Evolutionary conservation across 2,888 invertebrate genomes (phyloP).

Genomic region (Zaprionus bogoriensis): DNA sequence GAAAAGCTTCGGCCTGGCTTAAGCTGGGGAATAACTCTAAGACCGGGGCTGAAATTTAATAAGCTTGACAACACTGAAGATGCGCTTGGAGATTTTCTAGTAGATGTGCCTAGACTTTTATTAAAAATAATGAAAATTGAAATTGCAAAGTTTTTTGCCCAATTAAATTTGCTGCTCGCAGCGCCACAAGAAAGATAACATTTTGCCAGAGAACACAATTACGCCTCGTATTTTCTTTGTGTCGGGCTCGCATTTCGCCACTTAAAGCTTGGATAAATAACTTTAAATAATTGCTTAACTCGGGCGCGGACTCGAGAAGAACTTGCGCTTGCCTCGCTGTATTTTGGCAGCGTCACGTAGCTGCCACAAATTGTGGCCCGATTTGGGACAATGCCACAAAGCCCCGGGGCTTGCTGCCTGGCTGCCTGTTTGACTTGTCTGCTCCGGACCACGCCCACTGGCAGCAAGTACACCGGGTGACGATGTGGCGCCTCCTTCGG

Average conservation of each 20-base stretch:
- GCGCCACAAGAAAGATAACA: neutral
- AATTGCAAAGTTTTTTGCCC: neutral
- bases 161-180: neutral
- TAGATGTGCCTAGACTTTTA: too few species aligned
- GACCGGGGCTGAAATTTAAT: neutral
- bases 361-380: slow-evolving; percentile 57
- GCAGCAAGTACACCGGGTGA: slow-evolving; percentile 29
- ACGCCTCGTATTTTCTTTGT: neutral
- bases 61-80: neutral
- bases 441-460: slow-evolving; percentile 36
- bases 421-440: too few species aligned
- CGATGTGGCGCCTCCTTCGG: slow-evolving; percentile 54
- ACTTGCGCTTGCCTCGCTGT: neutral
- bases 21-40: neutral
- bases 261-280: slow-evolving; percentile 17
- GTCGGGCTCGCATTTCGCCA: neutral
- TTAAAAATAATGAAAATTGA: too few species aligned
- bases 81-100: neutral
- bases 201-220: neutral
- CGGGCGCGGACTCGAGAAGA: neutral
- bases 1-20: neutral
- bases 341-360: slow-evolving; percentile 59
- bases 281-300: slow-evolving; percentile 4
- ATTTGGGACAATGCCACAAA: slow-evolving; percentile 45
- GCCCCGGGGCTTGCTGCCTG: slow-evolving; percentile 14